These are phyloP conservation scores for Andrena camellia DNA, from an alignment of 2,888 invertebrate genomes.

Conservation along the genomic window DNA sequence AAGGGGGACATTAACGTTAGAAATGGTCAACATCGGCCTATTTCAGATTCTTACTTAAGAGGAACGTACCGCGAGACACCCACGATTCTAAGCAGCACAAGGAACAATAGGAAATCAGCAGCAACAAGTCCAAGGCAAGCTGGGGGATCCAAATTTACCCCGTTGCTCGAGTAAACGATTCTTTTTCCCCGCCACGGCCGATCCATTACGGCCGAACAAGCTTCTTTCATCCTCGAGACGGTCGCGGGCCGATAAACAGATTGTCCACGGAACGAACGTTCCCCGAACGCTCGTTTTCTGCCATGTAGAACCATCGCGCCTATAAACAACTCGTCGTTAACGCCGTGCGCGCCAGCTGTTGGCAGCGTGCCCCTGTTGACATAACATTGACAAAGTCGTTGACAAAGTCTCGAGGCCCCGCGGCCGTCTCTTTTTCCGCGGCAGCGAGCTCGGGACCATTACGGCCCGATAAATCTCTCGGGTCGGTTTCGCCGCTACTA, in stretches of 20 bases:
- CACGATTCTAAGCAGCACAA: too few relatives aligned
- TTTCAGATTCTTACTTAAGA: too few relatives aligned
- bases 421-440: conserved; percentile 72
- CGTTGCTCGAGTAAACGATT: conserved; percentile 31
- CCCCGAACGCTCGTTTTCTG: conserved; percentile 65
- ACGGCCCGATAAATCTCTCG: conserved; percentile 81
- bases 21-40: too few relatives aligned
- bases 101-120: too few relatives aligned
- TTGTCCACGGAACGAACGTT: conserved; percentile 66
- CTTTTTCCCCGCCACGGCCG: neutral
- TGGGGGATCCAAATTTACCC: conserved; percentile 60
- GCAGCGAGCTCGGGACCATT: conserved; percentile 80
- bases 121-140: conserved; percentile 9
- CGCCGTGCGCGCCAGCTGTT: conserved; percentile 82
- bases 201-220: conserved; percentile 17
- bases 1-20: too few relatives aligned
- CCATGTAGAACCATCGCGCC: conserved; percentile 55
- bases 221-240: conserved; percentile 58
- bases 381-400: conserved; percentile 84
- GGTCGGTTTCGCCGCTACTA: conserved; percentile 58
- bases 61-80: neutral
- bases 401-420: conserved; percentile 80
- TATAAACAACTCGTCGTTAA: conserved; percentile 82
- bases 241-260: conserved; percentile 64
- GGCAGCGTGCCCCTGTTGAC: conserved; percentile 82